These are phyloP conservation scores for Caenorhabditis zanzibari DNA, from an alignment of 2,888 invertebrate genomes.

Conservation along the genomic window DNA sequence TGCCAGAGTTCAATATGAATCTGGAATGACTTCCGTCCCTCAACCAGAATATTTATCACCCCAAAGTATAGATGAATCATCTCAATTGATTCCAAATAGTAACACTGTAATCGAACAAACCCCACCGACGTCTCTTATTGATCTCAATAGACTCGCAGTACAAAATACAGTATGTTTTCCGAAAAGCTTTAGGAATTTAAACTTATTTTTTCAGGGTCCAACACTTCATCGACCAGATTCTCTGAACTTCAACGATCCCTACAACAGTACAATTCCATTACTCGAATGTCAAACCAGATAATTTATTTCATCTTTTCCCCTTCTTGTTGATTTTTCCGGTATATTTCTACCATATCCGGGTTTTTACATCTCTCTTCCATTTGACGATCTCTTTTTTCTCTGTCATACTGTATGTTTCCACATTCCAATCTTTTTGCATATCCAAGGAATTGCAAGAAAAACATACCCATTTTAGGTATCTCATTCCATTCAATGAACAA, in stretches of 20 bases:
- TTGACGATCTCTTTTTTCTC: slow-evolving; percentile 15
- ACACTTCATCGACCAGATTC: slow-evolving; percentile 57
- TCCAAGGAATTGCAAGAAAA: slow-evolving; percentile 29
- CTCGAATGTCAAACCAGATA: slow-evolving; percentile 40
- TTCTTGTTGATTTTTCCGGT: slow-evolving; percentile 1
- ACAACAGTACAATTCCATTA: slow-evolving; percentile 32
- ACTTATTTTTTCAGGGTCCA: slow-evolving; percentile 48
- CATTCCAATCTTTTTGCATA: slow-evolving; percentile 32
- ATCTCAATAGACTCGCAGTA: slow-evolving; percentile 52
- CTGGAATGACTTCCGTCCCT: slow-evolving; percentile 29
- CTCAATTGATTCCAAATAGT: slow-evolving; percentile 35
- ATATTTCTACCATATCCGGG: slow-evolving; percentile 14
- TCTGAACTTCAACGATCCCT: slow-evolving; percentile 53
- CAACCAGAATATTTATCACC: slow-evolving; percentile 51
- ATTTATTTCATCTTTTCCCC: slow-evolving; percentile 1
- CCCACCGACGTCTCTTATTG: slow-evolving; percentile 49
- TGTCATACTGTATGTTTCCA: slow-evolving; percentile 2
- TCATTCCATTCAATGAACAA: slow-evolving; percentile 10
- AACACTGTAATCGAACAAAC: slow-evolving; percentile 38
- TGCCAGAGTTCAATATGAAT: slow-evolving; percentile 46
- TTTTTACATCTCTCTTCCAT: background rate
- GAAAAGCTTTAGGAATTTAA: background rate
- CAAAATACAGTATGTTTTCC: slow-evolving; percentile 52
- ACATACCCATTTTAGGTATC: slow-evolving; percentile 38
- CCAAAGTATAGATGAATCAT: slow-evolving; percentile 46